Base-by-base conservation (phyloP, 2,888 invertebrate species). In the Rutpela maculata region DNA sequence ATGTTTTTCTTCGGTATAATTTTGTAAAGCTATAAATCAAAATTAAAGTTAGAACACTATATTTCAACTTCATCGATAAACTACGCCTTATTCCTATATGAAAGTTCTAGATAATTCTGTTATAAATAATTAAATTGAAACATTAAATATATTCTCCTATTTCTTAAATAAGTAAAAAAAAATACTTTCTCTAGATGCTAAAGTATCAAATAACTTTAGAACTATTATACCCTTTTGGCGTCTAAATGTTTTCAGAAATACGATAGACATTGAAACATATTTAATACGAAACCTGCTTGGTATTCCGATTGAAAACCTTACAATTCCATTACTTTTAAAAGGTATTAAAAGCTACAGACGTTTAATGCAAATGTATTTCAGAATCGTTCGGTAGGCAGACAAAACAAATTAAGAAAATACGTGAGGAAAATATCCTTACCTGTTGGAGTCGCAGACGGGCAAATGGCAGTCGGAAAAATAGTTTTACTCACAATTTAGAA, bases 371-470 rank as follows among this genome's bases (percentile, higher is more conserved):
- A 50, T 50, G n/a, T 50, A 50, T n/a, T 50, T 50, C n/a, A 17
- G 50, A 15, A n/a, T 1, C 43, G 43, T 15, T 43, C 7, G 0
- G 15, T 15, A 43, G 43, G 50, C n/a, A 50, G 50, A n/a, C 50
- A 50, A 50, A 50, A 50, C 50, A 50, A 50, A n/a, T 50, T 50
- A 50, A 50, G 50, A 50, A 50, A 50, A 15, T 50, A 50, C 50
- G 50, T 50, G 50, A 50, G 15, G 6, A n/a, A 50, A 50, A 50
- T 50, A 15, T 6, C 5, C 50, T 50, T 50, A 50, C 50, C 50
- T 50, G 50, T 50, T 50, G 50, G 50, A 17, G 43, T 15, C 43
- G 31, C 6, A 43, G 43, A 43, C 43, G 12, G 12, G 43, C 43
- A 43, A 43, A 43, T 43, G 43, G 43, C 43, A 43, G 43, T 7